Percentiles rank a stretch among this genome's conserved stretches.
Evolutionary conservation across 2,888 invertebrate genomes (phyloP).

Genomic region (Bimastos eiseni): DNA sequence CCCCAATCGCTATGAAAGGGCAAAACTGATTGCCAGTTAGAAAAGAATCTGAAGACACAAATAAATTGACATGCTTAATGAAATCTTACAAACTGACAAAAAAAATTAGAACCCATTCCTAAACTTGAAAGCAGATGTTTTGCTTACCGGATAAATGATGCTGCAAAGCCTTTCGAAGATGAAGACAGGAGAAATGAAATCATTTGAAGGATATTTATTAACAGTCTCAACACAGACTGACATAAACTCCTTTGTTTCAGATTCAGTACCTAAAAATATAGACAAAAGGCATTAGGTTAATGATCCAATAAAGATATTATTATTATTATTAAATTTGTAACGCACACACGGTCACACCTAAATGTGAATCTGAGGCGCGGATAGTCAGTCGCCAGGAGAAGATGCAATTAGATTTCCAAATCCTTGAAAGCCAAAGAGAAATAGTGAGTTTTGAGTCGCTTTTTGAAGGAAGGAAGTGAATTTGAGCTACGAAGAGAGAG

Average conservation of each 20-base stretch:
- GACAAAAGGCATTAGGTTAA: background rate
- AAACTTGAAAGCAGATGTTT: background rate
- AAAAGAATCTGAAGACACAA: slow-evolving; percentile 2
- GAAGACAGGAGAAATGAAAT: slow-evolving; percentile 93
- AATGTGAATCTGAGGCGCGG: no score
- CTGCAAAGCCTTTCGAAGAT: slow-evolving; percentile 95
- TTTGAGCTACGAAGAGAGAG: no score
- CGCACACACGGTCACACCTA: no score
- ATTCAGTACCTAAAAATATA: slow-evolving; percentile 78
- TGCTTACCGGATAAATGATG: slow-evolving; percentile 78
- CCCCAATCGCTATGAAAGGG: background rate
- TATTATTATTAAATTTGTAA: no score
- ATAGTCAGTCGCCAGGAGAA: no score
- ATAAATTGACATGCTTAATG: background rate
- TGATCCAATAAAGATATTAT: background rate
- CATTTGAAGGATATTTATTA: slow-evolving; percentile 81
- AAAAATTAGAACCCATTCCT: background rate
- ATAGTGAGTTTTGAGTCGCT: no score
- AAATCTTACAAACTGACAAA: background rate
- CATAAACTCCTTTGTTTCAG: slow-evolving; percentile 95
- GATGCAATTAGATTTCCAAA: no score
- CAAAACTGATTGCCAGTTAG: background rate
- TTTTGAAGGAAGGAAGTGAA: no score
- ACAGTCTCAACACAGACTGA: slow-evolving; percentile 93
- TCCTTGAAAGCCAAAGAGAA: no score